Evolutionary conservation across 2,888 invertebrate species (phyloP).

Genomic region (Tridacna gigas): DNA sequence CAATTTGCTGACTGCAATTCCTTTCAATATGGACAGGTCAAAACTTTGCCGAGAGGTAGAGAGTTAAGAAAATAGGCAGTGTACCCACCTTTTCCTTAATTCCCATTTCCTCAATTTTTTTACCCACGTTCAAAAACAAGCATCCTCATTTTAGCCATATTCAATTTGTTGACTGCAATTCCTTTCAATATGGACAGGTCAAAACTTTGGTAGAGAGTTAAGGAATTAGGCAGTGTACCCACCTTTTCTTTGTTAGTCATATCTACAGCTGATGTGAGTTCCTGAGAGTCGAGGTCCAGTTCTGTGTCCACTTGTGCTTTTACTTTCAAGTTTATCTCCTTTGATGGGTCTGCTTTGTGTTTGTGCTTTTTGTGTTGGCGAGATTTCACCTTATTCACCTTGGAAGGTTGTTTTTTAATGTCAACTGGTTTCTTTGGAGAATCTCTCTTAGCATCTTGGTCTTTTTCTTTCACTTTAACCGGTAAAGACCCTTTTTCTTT

Average conservation of each 20-base stretch:
- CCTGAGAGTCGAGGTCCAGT: slow-evolving; percentile 70
- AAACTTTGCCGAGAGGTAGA: too few species aligned
- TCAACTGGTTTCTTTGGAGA: slow-evolving; percentile 52
- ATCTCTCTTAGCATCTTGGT: slow-evolving; percentile 44
- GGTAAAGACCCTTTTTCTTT: slow-evolving; percentile 44
- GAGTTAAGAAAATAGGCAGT: too few species aligned
- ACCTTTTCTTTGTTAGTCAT: slow-evolving; percentile 83
- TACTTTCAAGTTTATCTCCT: slow-evolving; percentile 54
- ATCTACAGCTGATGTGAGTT: slow-evolving; percentile 81
- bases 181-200: too few species aligned
- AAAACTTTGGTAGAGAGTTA: not conserved
- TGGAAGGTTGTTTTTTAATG: slow-evolving; percentile 29
- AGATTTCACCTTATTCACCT: slow-evolving; percentile 24
- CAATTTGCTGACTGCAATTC: too few species aligned
- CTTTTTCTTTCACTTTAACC: slow-evolving; percentile 39
- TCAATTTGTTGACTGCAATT: too few species aligned
- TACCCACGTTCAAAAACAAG: too few species aligned
- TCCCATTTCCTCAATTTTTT: too few species aligned
- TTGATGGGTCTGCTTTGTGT: slow-evolving; percentile 31
- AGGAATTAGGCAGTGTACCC: not conserved
- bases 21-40: too few species aligned
- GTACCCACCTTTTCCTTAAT: too few species aligned
- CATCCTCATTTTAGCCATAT: too few species aligned
- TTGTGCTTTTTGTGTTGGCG: slow-evolving; percentile 36
- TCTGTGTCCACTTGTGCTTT: slow-evolving; percentile 71